Evolutionary conservation across 2,113 vertebrate genomes (phyloP), one percentile per base, ranked within the genome.

Genomic region (Thryonomys swinderianus): DNA sequence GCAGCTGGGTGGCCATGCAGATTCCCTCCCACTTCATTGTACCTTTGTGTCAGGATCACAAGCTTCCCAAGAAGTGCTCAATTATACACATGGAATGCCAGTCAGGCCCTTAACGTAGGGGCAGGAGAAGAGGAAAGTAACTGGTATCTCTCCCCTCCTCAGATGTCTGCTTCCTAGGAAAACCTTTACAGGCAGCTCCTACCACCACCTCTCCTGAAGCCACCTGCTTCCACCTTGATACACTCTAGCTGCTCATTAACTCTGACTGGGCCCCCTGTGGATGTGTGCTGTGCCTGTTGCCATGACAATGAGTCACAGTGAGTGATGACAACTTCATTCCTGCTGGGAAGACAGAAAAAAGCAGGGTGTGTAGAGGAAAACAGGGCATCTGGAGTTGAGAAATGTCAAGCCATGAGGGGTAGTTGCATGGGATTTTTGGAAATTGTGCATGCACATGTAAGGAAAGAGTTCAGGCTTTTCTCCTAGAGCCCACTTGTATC

Each of bases 291-390:
- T 92, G 32, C 67, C 85, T n/a, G 95, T 97, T 96, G 74, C 91
- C 96, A 95, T 96, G 89, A 86, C 96, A 89, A 96, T 91, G 62
- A 94, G 91, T 37, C 85, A 73, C 90, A 73, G 83, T 7, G 23
- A 83, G 30, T 57, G 85, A 88, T 96, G 85, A 51, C 78, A 82
- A 76, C 59, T 98, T 87, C 37, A 53, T 90, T 94, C 48, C 80
- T 93, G 53, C 88, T n/a, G n/a, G 62, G 66, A 95, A 83, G 78
- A 55, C 87, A 90, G 76, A 92, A 87, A 76, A n/a, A 84, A 93
- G 32, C 90, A 42, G 34, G 67, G 45, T 20, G 55, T 20, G 0
- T 30, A 48, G 82, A 90, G 79, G 71, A 74, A 34, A 21, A 27
- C 7, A 30, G 48, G 55, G 11, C 37, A 84, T 42, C 67, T 45